A percentile compares a stretch with the other conserved stretches of the same genome.
phyloP scores from a whole-genome alignment of 2,113 vertebrate species.

The Bos taurus region ARS-UCD2.0 NC_037337.1:69204501-69205000 shows the following conservation, averaged over 20 bases:
- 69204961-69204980: neutral
- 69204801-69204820: neutral
- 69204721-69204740: neutral
- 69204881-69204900: neutral
- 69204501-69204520: neutral
- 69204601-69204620: neutral
- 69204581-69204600: neutral
- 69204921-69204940: constrained; percentile 7
- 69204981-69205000: neutral
- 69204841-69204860: neutral
- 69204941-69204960: constrained; percentile 35
- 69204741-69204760: constrained; percentile 10
- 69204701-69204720: neutral
- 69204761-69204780: neutral
- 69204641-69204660: neutral
- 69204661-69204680: neutral
- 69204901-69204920: neutral
- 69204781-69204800: constrained; percentile 31
- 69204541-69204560: neutral
- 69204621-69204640: neutral
- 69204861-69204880: neutral
- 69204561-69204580: neutral
- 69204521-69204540: neutral
- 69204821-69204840: neutral
- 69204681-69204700: neutral